Conservation (phyloP, 92 coral and sea anemone genomes). For the Phenganax subtilis region DNA sequence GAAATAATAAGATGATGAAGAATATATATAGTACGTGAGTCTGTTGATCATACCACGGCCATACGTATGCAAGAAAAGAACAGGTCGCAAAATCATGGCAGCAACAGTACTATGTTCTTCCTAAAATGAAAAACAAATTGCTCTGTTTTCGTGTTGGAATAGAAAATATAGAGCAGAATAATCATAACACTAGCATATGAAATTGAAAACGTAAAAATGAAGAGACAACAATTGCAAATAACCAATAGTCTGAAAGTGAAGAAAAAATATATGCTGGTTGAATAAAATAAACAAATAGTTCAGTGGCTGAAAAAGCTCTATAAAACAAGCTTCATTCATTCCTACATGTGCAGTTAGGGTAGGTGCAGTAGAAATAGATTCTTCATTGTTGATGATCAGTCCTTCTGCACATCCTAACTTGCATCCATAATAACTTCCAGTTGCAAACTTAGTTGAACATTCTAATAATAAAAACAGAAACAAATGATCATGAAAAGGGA, state of each 20-base stretch:
- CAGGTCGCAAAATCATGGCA: slow-evolving; percentile 56
- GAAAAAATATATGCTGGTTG: too few relatives aligned
- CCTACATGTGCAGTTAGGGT: slow-evolving; percentile 18
- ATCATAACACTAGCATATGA: too few relatives aligned
- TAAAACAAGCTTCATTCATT: background rate
- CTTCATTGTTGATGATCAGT: background rate
- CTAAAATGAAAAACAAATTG: background rate
- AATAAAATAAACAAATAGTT: too few relatives aligned
- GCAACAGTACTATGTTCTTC: slow-evolving; percentile 29
- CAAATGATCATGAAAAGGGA: too few relatives aligned
- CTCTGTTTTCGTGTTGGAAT: background rate
- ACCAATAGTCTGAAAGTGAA: too few relatives aligned
- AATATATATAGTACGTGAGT: slow-evolving; percentile 69
- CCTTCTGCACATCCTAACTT: slow-evolving; percentile 74
- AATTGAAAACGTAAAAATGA: too few relatives aligned
- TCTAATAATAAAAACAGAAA: slow-evolving; percentile 42
- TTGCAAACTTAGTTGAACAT: slow-evolving; percentile 62
- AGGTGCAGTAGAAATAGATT: background rate
- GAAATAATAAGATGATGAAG: slow-evolving; percentile 65
- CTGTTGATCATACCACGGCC: slow-evolving; percentile 78
- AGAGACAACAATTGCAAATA: too few relatives aligned
- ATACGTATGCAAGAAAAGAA: slow-evolving; percentile 65
- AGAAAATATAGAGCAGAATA: too few relatives aligned
- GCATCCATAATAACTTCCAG: slow-evolving; percentile 68
- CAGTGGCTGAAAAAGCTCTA: background rate